These are phyloP conservation scores for Callipepla californica DNA, from an alignment of 2,113 vertebrate species.

Conservation along the genomic window DNA sequence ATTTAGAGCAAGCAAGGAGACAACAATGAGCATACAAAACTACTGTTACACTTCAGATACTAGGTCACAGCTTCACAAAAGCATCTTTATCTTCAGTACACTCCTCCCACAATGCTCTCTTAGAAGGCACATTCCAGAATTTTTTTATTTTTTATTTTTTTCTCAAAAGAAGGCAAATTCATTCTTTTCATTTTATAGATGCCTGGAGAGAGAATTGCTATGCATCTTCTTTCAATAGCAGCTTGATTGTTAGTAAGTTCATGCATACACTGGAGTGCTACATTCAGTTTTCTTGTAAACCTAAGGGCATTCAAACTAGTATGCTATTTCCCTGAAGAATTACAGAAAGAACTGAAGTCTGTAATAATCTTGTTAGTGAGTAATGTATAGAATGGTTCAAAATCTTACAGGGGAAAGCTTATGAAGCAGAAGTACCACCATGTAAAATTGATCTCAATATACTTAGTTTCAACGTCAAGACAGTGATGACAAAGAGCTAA, in stretches of 20 bases:
- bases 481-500: not conserved
- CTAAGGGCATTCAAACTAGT: not conserved
- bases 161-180: not conserved
- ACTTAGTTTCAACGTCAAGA: not conserved
- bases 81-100: not conserved
- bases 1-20: not conserved
- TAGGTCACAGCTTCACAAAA: not conserved
- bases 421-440: not conserved
- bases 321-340: not conserved
- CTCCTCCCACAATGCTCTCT: not conserved
- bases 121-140: not conserved
- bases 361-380: not conserved
- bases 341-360: not conserved
- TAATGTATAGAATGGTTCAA: not conserved
- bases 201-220: not conserved
- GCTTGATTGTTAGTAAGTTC: not conserved
- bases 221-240: not conserved
- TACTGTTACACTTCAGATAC: rapidly evolving
- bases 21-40: not conserved
- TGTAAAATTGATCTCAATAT: not conserved
- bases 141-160: not conserved
- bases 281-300: not conserved
- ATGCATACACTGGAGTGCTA: not conserved
- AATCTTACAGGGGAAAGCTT: not conserved
- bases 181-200: not conserved